A percentile compares a stretch with the other conserved stretches of the same genome.
These are phyloP conservation scores for Paracentrotus lividus DNA, from an alignment of 53 echinoderm and acorn worm species.

Conservation along the genomic window DNA sequence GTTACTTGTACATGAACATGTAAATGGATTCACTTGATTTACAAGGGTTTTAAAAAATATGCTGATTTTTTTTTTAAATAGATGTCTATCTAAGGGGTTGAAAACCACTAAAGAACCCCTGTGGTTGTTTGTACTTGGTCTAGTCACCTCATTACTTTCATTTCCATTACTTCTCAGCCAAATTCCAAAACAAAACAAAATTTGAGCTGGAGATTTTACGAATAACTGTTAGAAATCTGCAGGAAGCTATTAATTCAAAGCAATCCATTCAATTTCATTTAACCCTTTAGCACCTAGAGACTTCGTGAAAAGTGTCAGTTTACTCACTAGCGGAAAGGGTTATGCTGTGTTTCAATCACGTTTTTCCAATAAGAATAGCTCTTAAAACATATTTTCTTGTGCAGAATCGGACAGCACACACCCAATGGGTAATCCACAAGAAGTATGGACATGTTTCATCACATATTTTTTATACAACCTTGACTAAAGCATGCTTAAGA, in stretches of 20 bases:
- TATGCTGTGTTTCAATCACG: too few relatives aligned
- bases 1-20: not conserved
- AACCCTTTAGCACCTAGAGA: too few relatives aligned
- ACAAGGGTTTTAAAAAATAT: not conserved
- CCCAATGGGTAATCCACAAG: too few relatives aligned
- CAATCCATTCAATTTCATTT: too few relatives aligned
- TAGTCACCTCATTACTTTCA: slow-evolving; percentile 18
- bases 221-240: not conserved
- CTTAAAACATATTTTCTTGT: too few relatives aligned
- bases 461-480: too few relatives aligned
- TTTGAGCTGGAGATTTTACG: not conserved
- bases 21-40: not conserved
- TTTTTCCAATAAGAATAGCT: too few relatives aligned
- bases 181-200: slow-evolving; percentile 25
- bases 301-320: too few relatives aligned
- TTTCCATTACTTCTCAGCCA: slow-evolving; percentile 27
- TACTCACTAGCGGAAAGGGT: too few relatives aligned
- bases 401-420: too few relatives aligned
- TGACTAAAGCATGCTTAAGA: too few relatives aligned
- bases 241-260: slow-evolving; percentile 15
- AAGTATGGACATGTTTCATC: too few relatives aligned
- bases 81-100: not conserved
- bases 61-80: not conserved
- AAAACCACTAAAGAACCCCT: slow-evolving; percentile 13
- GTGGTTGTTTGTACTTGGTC: slow-evolving; percentile 44